These are phyloP conservation scores for Elachura formosa DNA, from an alignment of 2,113 vertebrate species.

Conservation along the genomic window DNA sequence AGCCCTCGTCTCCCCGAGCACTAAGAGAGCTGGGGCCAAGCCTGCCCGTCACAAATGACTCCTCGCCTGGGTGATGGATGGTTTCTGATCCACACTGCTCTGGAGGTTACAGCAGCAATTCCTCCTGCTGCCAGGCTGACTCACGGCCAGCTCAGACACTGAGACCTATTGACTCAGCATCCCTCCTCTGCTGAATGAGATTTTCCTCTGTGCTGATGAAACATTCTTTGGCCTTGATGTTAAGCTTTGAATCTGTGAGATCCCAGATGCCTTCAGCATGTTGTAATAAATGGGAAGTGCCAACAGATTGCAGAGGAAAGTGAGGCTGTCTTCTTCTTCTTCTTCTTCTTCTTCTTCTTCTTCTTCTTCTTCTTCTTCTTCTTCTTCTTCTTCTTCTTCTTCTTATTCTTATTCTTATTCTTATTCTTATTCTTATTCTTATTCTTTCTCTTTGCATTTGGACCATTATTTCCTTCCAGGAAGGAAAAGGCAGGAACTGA, in stretches of 20 bases:
- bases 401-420: no score
- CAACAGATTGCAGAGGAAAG: background rate
- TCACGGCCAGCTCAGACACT: background rate
- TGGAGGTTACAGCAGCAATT: background rate
- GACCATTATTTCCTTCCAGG: background rate
- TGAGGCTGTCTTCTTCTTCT: background rate
- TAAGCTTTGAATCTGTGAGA: background rate
- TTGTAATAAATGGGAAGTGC: background rate
- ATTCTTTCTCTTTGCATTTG: background rate
- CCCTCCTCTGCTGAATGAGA: background rate
- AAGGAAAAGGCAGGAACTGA: background rate
- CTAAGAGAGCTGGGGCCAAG: background rate
- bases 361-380: background rate
- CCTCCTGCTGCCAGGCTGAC: background rate
- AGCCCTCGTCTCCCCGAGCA: background rate
- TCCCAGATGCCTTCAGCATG: background rate
- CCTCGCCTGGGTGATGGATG: background rate
- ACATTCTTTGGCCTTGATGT: background rate
- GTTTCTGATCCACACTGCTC: background rate
- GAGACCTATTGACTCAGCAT: slow-evolving; percentile 3
- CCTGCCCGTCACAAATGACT: background rate
- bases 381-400: no score
- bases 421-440: no score
- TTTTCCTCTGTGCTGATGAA: background rate
- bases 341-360: no score